These are phyloP conservation scores for Gymnoscelis rufifasciata DNA, from an alignment of 2,888 invertebrate species.

Conservation along the genomic window DNA sequence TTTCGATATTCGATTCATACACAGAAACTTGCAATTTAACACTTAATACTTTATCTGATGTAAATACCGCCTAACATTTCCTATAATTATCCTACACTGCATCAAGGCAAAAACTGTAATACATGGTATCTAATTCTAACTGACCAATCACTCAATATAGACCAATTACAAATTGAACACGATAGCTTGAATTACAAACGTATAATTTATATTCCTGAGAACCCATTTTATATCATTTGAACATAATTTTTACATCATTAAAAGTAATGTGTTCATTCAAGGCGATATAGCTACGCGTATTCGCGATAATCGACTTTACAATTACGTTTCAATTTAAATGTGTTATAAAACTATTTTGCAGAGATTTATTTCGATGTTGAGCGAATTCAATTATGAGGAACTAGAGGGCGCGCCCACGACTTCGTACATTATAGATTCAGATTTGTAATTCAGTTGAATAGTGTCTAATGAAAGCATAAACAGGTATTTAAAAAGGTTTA, in stretches of 20 bases:
- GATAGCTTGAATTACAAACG: slow-evolving; percentile 7
- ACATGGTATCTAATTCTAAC: neutral
- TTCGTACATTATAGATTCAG: too few species aligned
- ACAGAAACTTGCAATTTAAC: too few species aligned
- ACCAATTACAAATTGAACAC: slow-evolving; percentile 12
- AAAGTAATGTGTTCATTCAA: slow-evolving; percentile 28
- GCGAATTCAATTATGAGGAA: too few species aligned
- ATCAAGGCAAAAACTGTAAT: neutral
- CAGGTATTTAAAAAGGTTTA: too few species aligned
- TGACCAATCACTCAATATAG: slow-evolving; percentile 8
- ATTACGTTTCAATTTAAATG: too few species aligned
- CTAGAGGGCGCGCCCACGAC: too few species aligned
- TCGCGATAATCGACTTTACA: slow-evolving; percentile 30
- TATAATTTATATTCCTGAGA: slow-evolving; percentile 18
- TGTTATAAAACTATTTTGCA: slow-evolving; percentile 13
- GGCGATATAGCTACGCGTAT: slow-evolving; percentile 32
- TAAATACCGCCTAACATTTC: too few species aligned
- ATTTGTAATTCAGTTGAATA: too few species aligned
- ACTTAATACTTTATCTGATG: too few species aligned
- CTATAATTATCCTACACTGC: neutral
- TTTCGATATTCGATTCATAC: too few species aligned
- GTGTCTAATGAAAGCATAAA: too few species aligned
- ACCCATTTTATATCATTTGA: slow-evolving; percentile 24
- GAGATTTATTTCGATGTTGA: too few species aligned
- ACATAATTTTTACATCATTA: slow-evolving; percentile 31